Evolutionary conservation across 2,113 vertebrate genomes (phyloP).

Genomic region (Epinephelus moara): DNA sequence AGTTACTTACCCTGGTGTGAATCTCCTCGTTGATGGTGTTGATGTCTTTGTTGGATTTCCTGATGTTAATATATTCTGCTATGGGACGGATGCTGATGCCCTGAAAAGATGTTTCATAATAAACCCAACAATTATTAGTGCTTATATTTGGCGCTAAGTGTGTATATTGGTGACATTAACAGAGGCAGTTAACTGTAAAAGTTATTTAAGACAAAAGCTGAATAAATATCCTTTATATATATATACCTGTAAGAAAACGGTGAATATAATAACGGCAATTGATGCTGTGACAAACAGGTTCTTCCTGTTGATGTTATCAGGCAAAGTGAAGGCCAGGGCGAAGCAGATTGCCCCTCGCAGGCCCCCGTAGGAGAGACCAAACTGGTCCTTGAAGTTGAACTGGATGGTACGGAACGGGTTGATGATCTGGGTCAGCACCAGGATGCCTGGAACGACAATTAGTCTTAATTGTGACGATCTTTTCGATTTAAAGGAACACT

Average conservation of each 20-base stretch:
- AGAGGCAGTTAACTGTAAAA: not conserved
- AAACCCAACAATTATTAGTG: not conserved
- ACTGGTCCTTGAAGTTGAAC: slow-evolving; percentile 93
- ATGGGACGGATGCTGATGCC: slow-evolving; percentile 94
- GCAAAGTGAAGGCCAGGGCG: slow-evolving; percentile 92
- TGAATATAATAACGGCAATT: slow-evolving; percentile 92
- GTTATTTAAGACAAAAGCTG: not conserved
- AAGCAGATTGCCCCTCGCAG: slow-evolving; percentile 95
- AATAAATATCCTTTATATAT: not conserved
- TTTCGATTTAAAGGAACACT: too few relatives aligned
- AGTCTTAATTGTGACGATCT: too few relatives aligned
- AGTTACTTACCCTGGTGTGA: slow-evolving; percentile 88
- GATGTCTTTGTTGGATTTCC: slow-evolving; percentile 90
- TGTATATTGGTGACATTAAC: not conserved
- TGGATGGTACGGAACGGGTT: slow-evolving; percentile 93
- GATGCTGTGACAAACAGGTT: slow-evolving; percentile 92
- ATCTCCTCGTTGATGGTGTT: slow-evolving; percentile 92
- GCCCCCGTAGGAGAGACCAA: slow-evolving; percentile 93
- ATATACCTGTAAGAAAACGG: slow-evolving; percentile 92
- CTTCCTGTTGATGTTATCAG: slow-evolving; percentile 87
- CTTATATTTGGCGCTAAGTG: not conserved
- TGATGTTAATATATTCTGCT: slow-evolving; percentile 91
- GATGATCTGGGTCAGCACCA: slow-evolving; percentile 92
- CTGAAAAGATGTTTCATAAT: slow-evolving; percentile 70
- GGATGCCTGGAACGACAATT: slow-evolving; percentile 83